Evolutionary conservation across 2,888 invertebrate species (phyloP), one percentile per base, ranked within the genome.

Genomic region (Pammene aurita): DNA sequence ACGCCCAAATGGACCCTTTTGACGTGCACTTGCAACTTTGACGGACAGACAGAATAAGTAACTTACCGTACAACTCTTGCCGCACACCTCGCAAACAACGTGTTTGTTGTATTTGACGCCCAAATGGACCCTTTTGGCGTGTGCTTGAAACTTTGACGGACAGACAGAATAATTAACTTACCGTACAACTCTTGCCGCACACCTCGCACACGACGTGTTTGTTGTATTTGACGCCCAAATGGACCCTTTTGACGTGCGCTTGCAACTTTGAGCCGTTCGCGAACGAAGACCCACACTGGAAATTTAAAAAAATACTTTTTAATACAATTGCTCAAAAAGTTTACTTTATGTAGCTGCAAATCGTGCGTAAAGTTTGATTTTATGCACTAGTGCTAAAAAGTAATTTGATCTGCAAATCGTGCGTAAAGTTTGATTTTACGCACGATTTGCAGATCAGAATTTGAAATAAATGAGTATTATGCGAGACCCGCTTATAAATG

Each of bases 31-130:
- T n/a, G n/a, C n/a, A n/a, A 46, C 1, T 38, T 26, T 26, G 26
- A 2, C 26, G 4, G 4, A 26, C 26, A 26, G 26, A 26, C 2
- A 26, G 2, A 26, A 4, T 26, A 26, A 26, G 1, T 1, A 26
- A 83, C 87, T 85, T 26, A 91, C 91, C 42, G 85, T 85, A 64
- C 87, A 92, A 10, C 84, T 84, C 72, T 84, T 86, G 0, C 91
- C 91, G 74, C 91, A 91, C 0, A 87, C 74, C 67, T 91, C 91
- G 56, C 91, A 91, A 0, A 91, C 88, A 0, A 89, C 79, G 13
- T 88, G 84, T 76, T 84, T 88, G 64, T 86, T 81, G 63, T 88
- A 87, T 26, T 86, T 87, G 0, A 86, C 14, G 0, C 90, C 90
- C 7, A 89, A 72, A 41, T 91, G 91, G 0, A 83, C 78, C 0